Evolutionary conservation across 1,140 invertebrate genomes (phyloP), one percentile per base, ranked within the genome.

Genomic region (Formica exsecta): DNA sequence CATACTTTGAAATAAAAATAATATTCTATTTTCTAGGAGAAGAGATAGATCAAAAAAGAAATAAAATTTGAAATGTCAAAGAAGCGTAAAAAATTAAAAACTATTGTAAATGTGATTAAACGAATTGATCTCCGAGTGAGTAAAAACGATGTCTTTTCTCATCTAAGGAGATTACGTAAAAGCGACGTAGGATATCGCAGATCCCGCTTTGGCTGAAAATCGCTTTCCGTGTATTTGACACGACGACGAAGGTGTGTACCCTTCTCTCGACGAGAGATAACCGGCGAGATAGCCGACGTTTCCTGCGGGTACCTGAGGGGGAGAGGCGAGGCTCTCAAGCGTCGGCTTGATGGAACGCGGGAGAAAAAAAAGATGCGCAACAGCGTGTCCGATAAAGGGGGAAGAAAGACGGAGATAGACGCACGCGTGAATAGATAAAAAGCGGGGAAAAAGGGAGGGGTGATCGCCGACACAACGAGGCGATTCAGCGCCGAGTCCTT

Each of bases 401-500:
- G 32, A 73, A 73, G 51, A 86, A 81, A 57, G 32, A 77, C 54
- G 87, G 74, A 79, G 29, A 71, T 3, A 32, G 54, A 64, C 25
- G 61, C 16, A 81, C 22, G 22, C 57, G 65, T 64, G 66, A 81
- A 61, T 41, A 76, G 81, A 85, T 77, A 85, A 85, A 89, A 59
- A 73, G 41, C 19, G 13, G 68, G 22, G 5, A n/a, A 32, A 66
- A 59, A 36, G n/a, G 29, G 9, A 2, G 19, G 25, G 71, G 64
- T 22, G 80, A 29, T 38, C 54, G 77, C 65, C 68, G 59, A 61
- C 74, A 88, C 91, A 92, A 92, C 87, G 91, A 87, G 84, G 29
- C 90, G 89, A 91, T 92, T 92, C 91, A 92, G 80, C 73, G 70
- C 51, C 85, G 68, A 64, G 32, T 71, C 76, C 74, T 86, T 87